A percentile compares a stretch with the other conserved stretches of the same genome.
phyloP scores from a whole-genome alignment of 2,888 invertebrate species.

The Tillus elongatus region DNA sequence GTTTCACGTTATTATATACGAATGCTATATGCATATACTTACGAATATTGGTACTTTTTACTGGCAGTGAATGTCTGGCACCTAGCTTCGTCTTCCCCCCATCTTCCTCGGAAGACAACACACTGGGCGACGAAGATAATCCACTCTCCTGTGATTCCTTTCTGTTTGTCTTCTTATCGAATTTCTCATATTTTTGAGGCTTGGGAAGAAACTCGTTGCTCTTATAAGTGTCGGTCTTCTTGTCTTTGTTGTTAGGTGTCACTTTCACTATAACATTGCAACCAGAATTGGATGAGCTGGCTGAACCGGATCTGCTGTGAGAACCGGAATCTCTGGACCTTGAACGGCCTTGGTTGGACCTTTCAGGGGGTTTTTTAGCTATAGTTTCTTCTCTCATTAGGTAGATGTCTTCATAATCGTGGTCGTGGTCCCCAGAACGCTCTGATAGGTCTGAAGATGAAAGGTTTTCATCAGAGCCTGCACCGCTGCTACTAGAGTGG shows the following conservation, averaged over 20 bases:
- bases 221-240: slow-evolving; percentile 27
- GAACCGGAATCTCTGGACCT: slow-evolving; percentile 55
- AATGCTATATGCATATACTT: too few relatives aligned
- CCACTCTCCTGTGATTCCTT: slow-evolving; percentile 33
- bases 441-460: slow-evolving; percentile 50
- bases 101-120: slow-evolving; percentile 34
- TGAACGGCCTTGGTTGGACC: slow-evolving; percentile 22
- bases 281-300: slow-evolving; percentile 39
- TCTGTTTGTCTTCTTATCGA: slow-evolving; percentile 10
- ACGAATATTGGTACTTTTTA: slow-evolving; percentile 21
- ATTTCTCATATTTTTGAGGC: slow-evolving; percentile 35
- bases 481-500: slow-evolving; percentile 63
- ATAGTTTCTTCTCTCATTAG: slow-evolving; percentile 54
- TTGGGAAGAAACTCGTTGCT: slow-evolving; percentile 37
- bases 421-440: slow-evolving; percentile 47
- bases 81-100: slow-evolving; percentile 35
- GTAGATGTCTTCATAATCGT: slow-evolving; percentile 78
- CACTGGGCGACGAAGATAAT: slow-evolving; percentile 39
- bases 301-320: slow-evolving; percentile 58
- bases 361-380: slow-evolving; percentile 7
- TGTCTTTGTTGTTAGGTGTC: slow-evolving; percentile 21
- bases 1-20: too few relatives aligned
- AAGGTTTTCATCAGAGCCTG: slow-evolving; percentile 55
- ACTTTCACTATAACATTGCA: slow-evolving; percentile 39
- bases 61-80: slow-evolving; percentile 36